These are phyloP conservation scores for Thera britannica DNA, from an alignment of 2,888 invertebrate species.

Conservation along the genomic window DNA sequence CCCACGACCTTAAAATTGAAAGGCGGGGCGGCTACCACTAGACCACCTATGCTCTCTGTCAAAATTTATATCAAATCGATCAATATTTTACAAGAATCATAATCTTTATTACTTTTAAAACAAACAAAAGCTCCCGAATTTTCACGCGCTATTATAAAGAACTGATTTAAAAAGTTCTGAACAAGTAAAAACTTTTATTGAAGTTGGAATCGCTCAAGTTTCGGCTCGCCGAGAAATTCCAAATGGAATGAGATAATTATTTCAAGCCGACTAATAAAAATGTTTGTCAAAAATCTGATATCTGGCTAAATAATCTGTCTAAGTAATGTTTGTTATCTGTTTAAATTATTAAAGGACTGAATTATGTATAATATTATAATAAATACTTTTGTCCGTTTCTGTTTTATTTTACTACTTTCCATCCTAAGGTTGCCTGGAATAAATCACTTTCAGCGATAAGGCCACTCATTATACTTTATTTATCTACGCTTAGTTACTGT, in stretches of 20 bases:
- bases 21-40: no score
- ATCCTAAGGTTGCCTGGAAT: no score
- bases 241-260: constrained; percentile 45
- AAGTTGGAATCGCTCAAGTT: constrained; percentile 43
- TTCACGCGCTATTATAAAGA: constrained; percentile 31
- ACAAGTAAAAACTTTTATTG: constrained; percentile 43
- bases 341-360: no score
- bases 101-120: constrained; percentile 24
- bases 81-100: constrained; percentile 12
- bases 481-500: no score
- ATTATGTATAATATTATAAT: no score
- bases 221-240: constrained; percentile 41
- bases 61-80: not conserved
- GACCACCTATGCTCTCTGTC: no score
- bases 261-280: constrained; percentile 40
- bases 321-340: not conserved
- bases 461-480: no score
- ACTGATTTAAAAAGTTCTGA: constrained; percentile 45
- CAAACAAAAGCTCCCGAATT: constrained; percentile 30
- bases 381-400: no score
- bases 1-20: no score
- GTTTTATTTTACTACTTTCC: no score
- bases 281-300: constrained; percentile 28
- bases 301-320: not conserved
- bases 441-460: no score